phyloP scores from a whole-genome alignment of 2,113 vertebrate species.

The Coreoperca whiteheadi region DNA sequence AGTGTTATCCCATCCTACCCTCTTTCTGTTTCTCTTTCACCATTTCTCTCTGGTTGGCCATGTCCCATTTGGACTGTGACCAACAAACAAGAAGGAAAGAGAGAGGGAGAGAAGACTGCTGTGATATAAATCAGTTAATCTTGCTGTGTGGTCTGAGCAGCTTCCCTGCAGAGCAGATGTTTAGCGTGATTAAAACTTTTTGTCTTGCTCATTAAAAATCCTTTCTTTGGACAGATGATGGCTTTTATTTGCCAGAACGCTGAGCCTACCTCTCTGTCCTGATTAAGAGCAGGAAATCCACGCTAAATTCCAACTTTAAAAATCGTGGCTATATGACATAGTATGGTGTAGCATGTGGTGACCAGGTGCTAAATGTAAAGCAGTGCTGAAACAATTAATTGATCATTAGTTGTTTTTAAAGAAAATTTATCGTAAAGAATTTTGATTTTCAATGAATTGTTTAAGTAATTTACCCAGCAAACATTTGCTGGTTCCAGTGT shows the following conservation, averaged over 20 bases:
- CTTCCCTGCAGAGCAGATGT: slow-evolving; percentile 71
- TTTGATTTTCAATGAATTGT: not conserved
- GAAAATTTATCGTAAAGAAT: not conserved
- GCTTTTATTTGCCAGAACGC: slow-evolving; percentile 51
- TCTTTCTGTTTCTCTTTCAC: slow-evolving; percentile 48
- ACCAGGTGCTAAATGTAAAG: slow-evolving; percentile 14
- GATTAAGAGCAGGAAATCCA: slow-evolving; percentile 41
- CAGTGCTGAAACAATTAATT: not conserved
- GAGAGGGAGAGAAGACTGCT: slow-evolving; percentile 13
- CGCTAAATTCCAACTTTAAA: slow-evolving; percentile 6
- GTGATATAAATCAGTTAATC: slow-evolving; percentile 64
- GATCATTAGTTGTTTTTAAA: not conserved
- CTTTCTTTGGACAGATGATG: slow-evolving; percentile 61
- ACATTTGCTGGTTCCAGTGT: no score
- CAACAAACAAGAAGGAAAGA: slow-evolving; percentile 41
- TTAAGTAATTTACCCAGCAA: not conserved
- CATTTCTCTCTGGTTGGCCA: slow-evolving; percentile 46
- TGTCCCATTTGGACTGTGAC: slow-evolving; percentile 61
- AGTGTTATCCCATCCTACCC: slow-evolving; percentile 53
- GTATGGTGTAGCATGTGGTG: not conserved
- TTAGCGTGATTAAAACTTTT: slow-evolving; percentile 70
- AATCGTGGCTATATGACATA: not conserved
- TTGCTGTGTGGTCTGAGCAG: slow-evolving; percentile 49
- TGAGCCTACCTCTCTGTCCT: slow-evolving; percentile 35
- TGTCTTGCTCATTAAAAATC: slow-evolving; percentile 68